Percentiles rank a stretch among this genome's conserved stretches.
phyloP scores from a whole-genome alignment of 2,797 vertebrate genomes.

The Phrynocephalus guinanensis region DNA sequence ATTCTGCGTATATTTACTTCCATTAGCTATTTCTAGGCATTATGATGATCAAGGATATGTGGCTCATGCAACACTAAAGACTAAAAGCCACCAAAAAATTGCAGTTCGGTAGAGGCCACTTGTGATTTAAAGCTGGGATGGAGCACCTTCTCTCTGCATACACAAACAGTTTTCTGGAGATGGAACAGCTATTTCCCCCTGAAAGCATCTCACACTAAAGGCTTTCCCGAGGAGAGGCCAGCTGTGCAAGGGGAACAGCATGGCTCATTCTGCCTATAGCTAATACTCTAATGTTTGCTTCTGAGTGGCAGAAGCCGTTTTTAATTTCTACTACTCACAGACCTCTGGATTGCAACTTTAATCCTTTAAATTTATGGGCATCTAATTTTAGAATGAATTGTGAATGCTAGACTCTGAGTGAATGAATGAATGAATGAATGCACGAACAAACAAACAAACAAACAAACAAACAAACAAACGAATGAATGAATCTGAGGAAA shows the following conservation, averaged over 20 bases:
- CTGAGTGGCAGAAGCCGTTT: not conserved
- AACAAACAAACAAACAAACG: too few species aligned
- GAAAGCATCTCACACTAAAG: not conserved
- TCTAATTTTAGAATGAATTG: constrained; percentile 12
- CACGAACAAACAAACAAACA: not conserved
- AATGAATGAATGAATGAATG: not conserved
- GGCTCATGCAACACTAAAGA: constrained; percentile 21
- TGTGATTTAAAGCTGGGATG: constrained; percentile 19
- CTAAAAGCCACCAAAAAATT: constrained; percentile 22
- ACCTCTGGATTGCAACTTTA: not conserved
- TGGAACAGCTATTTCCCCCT: constrained; percentile 1
- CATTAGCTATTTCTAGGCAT: constrained; percentile 21
- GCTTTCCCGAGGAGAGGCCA: constrained; percentile 5
- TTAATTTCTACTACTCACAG: not conserved
- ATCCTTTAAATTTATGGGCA: constrained; percentile 8
- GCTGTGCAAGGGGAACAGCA: not conserved
- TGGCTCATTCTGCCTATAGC: not conserved
- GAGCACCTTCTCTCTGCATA: not conserved
- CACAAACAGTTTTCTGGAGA: not conserved
- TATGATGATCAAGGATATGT: not conserved
- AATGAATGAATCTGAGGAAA: constrained; percentile 10
- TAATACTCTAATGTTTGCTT: not conserved
- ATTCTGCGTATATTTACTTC: constrained; percentile 31
- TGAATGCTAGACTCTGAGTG: not conserved
- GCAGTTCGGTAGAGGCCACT: constrained; percentile 19